Evolutionary conservation across 2,888 invertebrate species (phyloP), one percentile per base, ranked within the genome.

Genomic region (Heteromyza rotundicornis): DNA sequence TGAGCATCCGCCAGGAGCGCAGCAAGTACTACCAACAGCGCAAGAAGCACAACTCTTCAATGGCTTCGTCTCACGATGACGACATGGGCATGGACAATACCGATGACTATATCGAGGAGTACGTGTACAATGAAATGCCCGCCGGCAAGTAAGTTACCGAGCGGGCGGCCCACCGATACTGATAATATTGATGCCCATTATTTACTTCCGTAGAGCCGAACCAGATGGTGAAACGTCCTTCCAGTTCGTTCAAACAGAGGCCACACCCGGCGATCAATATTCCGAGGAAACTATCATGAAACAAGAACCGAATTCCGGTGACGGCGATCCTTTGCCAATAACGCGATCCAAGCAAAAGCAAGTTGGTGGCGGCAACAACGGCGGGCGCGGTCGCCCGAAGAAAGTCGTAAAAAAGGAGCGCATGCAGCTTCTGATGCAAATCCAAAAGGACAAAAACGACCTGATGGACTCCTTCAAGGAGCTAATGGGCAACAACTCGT

Each of bases 381-480:
- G 49, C 50, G 20, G 57, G 53, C 14, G 35, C n/a, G 24, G 54
- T 7, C 2, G 23, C n/a, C 14, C 10, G 5, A 44, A 47, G 10
- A n/a, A 51, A 2, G 35, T 40, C 12, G 63, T 60, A 5, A 72
- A 72, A 12, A 75, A 74, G 22, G 76, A 77, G 22, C 73, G 74
- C 14, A 70, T 77, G 52, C 77, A 72, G 44, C 61, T 78, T 1
- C 62, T 78, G 1, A 68, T 76, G 68, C 78, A 79, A 64, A 79
- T 79, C 27, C 78, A 78, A 47, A 78, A 74, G 53, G 79, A 78
- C 60, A 81, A 82, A 57, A 80, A 74, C 52, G 81, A 81, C 27
- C 55, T 81, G 0, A 77, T 77, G 75, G 75, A 81, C 27, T 80
- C 81, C 2, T 80, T 82, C 47, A 77, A 79, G n/a, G 81, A 82